phyloP scores from a whole-genome alignment of 2,888 invertebrate species.

The Pandemis cinnamomeana region DNA sequence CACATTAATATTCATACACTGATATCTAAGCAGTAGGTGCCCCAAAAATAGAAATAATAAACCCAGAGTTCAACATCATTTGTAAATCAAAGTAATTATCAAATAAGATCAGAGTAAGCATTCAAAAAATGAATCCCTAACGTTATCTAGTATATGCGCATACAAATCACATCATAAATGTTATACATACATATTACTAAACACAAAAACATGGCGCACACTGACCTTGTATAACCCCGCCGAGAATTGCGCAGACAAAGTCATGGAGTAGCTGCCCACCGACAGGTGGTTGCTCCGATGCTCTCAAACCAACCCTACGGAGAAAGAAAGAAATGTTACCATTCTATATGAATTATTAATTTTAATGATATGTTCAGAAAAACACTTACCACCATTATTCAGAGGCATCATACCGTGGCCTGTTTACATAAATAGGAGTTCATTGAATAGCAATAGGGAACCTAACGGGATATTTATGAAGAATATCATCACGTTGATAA shows the following conservation, averaged over 20 bases:
- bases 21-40: too few species aligned
- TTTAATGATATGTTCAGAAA: not conserved
- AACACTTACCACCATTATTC: not conserved
- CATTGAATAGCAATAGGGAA: not conserved
- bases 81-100: not conserved
- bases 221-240: constrained; percentile 36
- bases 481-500: not conserved
- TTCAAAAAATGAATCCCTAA: not conserved
- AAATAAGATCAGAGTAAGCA: not conserved
- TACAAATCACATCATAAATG: not conserved
- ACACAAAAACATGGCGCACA: not conserved
- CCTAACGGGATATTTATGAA: not conserved
- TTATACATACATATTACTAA: not conserved
- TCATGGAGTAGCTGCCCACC: constrained; percentile 30
- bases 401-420: not conserved
- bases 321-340: constrained; percentile 17
- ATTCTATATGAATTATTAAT: not conserved
- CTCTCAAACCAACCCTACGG: constrained; percentile 27
- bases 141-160: not conserved
- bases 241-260: constrained; percentile 28
- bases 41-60: too few species aligned
- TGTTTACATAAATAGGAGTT: not conserved
- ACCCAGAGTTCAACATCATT: not conserved
- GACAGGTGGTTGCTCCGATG: constrained; percentile 29
- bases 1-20: too few species aligned